Percentiles rank a stretch among this genome's conserved stretches.
These are phyloP conservation scores for Cygnus olor DNA, from an alignment of 2,797 vertebrate genomes.

Conservation along the genomic window DNA sequence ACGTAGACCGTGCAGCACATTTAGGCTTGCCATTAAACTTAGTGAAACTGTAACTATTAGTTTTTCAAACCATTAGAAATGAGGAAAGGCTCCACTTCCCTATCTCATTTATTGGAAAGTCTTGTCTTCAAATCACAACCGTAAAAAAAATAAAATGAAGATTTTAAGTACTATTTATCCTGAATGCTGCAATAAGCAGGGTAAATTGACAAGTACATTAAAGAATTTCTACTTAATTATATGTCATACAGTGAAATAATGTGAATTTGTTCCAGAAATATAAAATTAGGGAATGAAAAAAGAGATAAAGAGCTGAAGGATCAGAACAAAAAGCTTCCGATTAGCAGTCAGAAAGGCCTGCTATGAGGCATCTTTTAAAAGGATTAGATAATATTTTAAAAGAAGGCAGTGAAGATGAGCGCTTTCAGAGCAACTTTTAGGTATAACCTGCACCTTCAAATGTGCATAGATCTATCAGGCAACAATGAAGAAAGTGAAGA, in stretches of 20 bases:
- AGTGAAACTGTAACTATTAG: background rate
- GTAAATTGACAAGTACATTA: background rate
- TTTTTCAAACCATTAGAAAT: background rate
- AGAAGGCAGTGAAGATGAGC: background rate
- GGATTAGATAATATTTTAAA: background rate
- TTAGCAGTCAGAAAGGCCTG: background rate
- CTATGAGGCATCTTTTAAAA: background rate
- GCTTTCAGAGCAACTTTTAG: background rate
- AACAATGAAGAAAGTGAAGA: background rate
- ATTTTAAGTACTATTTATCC: background rate
- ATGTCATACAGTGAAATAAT: background rate
- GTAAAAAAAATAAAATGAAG: background rate
- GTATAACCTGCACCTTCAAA: background rate
- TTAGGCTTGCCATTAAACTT: background rate
- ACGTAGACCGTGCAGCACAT: background rate
- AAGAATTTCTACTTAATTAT: background rate
- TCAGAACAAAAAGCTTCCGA: background rate
- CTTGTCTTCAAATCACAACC: background rate
- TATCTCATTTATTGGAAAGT: background rate
- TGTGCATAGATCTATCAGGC: rapidly evolving
- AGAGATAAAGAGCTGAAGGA: background rate
- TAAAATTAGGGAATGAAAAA: background rate
- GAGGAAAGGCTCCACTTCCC: background rate
- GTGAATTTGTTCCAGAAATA: background rate
- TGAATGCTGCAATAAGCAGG: background rate